Evolutionary conservation across 92 coral and sea anemone genomes (phyloP), one percentile per base, ranked within the genome.

Genomic region (Zoanthus sociatus): DNA sequence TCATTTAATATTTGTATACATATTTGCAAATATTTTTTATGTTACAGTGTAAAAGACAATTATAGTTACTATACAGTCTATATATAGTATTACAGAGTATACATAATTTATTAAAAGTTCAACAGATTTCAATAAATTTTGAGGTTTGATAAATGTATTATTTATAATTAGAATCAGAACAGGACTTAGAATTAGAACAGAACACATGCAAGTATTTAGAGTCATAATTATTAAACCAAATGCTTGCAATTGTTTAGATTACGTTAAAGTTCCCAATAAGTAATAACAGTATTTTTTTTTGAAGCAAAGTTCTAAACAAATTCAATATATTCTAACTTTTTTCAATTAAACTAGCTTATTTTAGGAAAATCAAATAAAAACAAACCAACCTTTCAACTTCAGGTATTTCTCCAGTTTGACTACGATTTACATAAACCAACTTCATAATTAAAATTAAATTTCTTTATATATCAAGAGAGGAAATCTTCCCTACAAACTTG

Each of bases 241-340:
- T 20, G 45, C 44, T 68, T 68, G 73, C n/a, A n/a, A n/a, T n/a
- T n/a, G n/a, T 26, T 68, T 68, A 68, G 44, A 68, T 68, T 68
- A 68, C 21, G 73, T 68, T 66, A 32, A 66, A n/a, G 71, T 66
- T 66, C 71, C 71, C 30, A n/a, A n/a, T 31, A n/a, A 66, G 33
- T 66, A 21, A 12, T n/a, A n/a, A n/a, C n/a, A n/a, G n/a, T n/a
- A n/a, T 66, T n/a, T 66, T 66, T 66, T 66, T 32, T 66, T 8
- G 18, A 56, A 66, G 71, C 37, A 17, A 18, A 66, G 71, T n/a
- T n/a, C n/a, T n/a, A 0, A 66, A n/a, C 26, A 64, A 15, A 64
- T 64, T 64, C 31, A 6, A n/a, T 15, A 66, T 66, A 66, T 66
- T 66, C 33, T n/a, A 66, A 66, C 30, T n/a, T 4, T 66, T 66